Evolutionary conservation across 2,113 vertebrate genomes (phyloP).

Genomic region (Trochalopteron elliotii): DNA sequence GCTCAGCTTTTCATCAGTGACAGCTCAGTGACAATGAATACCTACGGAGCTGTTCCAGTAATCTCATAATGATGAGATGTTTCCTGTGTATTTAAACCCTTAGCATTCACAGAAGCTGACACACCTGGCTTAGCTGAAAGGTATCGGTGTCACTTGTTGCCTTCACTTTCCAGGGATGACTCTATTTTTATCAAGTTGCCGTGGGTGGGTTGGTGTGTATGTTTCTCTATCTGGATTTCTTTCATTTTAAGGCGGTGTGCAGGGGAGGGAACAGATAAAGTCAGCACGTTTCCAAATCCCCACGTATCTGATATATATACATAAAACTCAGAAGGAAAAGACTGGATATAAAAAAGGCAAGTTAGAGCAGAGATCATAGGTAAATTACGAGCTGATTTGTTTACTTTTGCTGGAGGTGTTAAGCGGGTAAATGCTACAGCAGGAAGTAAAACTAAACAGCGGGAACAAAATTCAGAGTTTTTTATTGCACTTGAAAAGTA

Average conservation of each 20-base stretch:
- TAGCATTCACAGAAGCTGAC: slow-evolving; percentile 52
- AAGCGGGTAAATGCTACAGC: slow-evolving; percentile 17
- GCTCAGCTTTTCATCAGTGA: slow-evolving; percentile 64
- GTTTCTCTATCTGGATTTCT: background rate
- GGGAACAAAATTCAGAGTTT: slow-evolving; percentile 25
- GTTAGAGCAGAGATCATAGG: slow-evolving; percentile 51
- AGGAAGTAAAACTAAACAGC: slow-evolving; percentile 61
- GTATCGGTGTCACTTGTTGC: background rate
- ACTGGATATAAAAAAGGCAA: slow-evolving; percentile 10
- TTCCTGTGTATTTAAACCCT: slow-evolving; percentile 64
- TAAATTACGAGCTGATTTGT: slow-evolving; percentile 54
- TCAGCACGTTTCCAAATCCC: slow-evolving; percentile 19
- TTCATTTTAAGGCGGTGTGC: background rate
- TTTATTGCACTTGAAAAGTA: slow-evolving; percentile 41
- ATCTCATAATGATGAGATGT: slow-evolving; percentile 65
- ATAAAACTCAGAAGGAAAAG: slow-evolving; percentile 12
- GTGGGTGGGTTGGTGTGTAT: background rate
- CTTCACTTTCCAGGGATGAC: slow-evolving; percentile 60
- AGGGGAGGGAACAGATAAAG: background rate
- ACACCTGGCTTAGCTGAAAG: slow-evolving; percentile 55
- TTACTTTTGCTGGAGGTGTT: slow-evolving; percentile 63
- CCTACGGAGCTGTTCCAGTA: slow-evolving; percentile 44
- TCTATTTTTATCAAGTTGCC: slow-evolving; percentile 15
- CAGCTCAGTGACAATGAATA: slow-evolving; percentile 76
- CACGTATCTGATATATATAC: background rate